phyloP scores from a whole-genome alignment of 92 coral and sea anemone species.

The Palythoa grandis region DNA sequence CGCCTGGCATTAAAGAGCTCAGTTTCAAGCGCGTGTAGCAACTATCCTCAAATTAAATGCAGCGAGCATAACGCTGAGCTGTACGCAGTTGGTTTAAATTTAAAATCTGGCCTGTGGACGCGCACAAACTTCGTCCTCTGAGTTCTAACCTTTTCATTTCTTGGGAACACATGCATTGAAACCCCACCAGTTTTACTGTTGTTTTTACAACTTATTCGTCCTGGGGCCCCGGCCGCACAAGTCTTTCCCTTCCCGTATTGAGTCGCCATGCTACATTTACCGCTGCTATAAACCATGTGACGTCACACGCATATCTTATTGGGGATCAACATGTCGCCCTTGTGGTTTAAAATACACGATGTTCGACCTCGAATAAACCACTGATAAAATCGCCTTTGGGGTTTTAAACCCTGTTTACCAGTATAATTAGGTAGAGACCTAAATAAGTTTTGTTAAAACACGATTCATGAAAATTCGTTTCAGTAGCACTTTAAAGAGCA shows the following conservation, averaged over 20 bases:
- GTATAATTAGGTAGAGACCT: background rate
- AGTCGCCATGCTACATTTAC: constrained; percentile 28
- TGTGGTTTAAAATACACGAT: background rate
- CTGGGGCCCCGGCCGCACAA: constrained; percentile 41
- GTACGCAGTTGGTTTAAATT: constrained; percentile 8
- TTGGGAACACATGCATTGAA: constrained; percentile 49
- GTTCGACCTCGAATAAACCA: constrained; percentile 9
- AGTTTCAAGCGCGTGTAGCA: constrained; percentile 41
- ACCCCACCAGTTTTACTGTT: background rate
- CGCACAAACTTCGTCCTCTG: constrained; percentile 51
- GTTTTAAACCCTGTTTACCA: background rate
- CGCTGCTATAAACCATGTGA: constrained; percentile 28
- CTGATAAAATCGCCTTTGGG: background rate
- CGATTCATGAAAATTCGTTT: background rate
- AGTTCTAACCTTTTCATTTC: constrained; percentile 38
- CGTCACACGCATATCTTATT: constrained; percentile 22
- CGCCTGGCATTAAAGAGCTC: constrained; percentile 22
- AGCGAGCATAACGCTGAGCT: constrained; percentile 46
- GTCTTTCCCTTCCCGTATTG: constrained; percentile 28
- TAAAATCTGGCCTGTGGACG: constrained; percentile 52
- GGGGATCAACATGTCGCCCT: constrained; percentile 11
- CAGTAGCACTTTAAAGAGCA: background rate
- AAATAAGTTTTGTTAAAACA: background rate
- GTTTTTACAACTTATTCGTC: background rate
- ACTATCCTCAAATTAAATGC: constrained; percentile 38